Evolutionary conservation across 2,888 invertebrate genomes (phyloP).

Genomic region (Acanthoscelides obtectus): DNA sequence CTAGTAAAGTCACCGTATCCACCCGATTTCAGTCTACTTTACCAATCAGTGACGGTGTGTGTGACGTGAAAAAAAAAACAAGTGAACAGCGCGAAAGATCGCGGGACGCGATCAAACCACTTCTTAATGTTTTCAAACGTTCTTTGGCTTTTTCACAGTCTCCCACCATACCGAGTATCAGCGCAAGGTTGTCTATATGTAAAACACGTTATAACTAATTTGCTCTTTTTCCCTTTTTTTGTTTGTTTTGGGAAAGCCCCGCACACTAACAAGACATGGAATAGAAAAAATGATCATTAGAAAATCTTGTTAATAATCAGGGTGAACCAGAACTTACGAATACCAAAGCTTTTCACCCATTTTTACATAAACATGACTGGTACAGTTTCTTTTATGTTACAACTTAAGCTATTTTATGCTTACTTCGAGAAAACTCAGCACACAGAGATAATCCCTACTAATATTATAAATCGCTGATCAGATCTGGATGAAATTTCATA

Average conservation of each 20-base stretch:
- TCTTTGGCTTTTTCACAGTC: neutral
- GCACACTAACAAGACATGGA: neutral
- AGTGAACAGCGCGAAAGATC: neutral
- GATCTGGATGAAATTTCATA: no score
- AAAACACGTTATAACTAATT: neutral
- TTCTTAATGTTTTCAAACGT: neutral
- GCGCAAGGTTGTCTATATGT: neutral
- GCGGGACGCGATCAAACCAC: neutral
- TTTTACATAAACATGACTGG: no score
- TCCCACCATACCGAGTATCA: neutral
- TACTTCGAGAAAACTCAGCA: no score
- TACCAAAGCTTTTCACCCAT: no score
- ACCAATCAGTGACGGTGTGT: neutral
- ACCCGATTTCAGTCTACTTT: neutral
- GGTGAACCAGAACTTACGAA: no score
- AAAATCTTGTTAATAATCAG: neutral
- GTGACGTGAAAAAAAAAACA: neutral
- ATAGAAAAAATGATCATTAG: neutral
- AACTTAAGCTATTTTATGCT: no score
- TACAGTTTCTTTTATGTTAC: no score
- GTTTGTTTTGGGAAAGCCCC: neutral
- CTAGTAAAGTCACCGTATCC: neutral
- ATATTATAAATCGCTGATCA: no score
- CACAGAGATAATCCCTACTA: no score
- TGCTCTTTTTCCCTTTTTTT: neutral